A percentile compares a stretch with the other conserved stretches of the same genome.
Conservation (phyloP, 2,888 invertebrate genomes). For the Anagyrus pseudococci region DNA sequence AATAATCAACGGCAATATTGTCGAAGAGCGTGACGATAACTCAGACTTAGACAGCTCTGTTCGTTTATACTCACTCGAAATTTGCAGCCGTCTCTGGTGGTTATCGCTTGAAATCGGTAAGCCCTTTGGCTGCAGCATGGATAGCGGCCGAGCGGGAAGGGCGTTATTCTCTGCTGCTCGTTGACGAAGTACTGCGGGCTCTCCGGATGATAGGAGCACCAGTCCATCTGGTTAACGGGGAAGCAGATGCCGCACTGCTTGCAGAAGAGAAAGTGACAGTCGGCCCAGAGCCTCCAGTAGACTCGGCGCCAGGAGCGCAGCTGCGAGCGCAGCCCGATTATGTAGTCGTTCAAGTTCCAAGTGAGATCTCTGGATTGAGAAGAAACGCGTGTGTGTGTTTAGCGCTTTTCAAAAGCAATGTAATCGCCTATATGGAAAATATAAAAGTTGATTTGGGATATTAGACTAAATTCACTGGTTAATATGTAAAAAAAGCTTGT, state of each 20-base stretch:
- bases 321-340: constrained; percentile 77
- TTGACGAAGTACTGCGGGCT: constrained; percentile 76
- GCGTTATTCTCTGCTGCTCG: constrained; percentile 71
- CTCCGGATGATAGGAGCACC: constrained; percentile 85
- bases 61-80: constrained; percentile 48
- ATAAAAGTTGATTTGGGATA: too few species aligned
- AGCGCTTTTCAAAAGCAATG: too few species aligned
- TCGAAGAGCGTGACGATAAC: too few species aligned
- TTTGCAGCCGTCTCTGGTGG: constrained; percentile 67
- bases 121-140: constrained; percentile 90
- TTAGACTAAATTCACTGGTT: too few species aligned
- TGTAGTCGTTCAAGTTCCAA: constrained; percentile 85
- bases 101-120: constrained; percentile 78
- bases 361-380: constrained; percentile 68
- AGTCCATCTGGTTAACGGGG: constrained; percentile 78
- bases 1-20: too few species aligned
- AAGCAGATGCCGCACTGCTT: constrained; percentile 79
- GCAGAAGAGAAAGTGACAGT: constrained; percentile 86
- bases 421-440: too few species aligned
- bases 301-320: constrained; percentile 88
- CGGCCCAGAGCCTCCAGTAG: constrained; percentile 94
- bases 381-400: too few species aligned
- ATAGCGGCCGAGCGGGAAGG: constrained; percentile 76
- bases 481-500: too few species aligned
- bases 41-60: too few species aligned